These are phyloP conservation scores for Caenorhabditis virilis DNA, from an alignment of 2,888 invertebrate genomes.

Conservation along the genomic window DNA sequence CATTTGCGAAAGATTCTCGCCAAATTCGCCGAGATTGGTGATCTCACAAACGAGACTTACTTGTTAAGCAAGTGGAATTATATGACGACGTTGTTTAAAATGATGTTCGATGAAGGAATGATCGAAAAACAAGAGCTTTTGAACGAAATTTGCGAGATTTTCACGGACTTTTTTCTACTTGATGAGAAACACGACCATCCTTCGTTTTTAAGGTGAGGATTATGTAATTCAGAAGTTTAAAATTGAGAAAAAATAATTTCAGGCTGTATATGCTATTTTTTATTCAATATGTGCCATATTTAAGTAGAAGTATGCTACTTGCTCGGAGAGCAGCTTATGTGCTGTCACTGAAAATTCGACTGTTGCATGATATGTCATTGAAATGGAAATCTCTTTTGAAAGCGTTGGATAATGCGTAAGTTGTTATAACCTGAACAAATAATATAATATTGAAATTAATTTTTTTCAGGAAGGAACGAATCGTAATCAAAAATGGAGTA, in stretches of 20 bases:
- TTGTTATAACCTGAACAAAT: too few species aligned
- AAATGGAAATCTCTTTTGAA: conserved; percentile 3
- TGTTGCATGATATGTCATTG: conserved; percentile 2
- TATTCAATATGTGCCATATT: conserved; percentile 38
- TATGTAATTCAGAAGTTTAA: neutral
- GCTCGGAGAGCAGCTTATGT: conserved; percentile 46
- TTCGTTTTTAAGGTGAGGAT: conserved; percentile 6
- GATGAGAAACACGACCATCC: neutral
- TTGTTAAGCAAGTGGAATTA: conserved; percentile 43
- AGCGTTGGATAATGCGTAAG: too few species aligned
- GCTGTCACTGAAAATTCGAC: conserved; percentile 21
- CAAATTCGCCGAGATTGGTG: conserved; percentile 2
- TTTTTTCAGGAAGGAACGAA: too few species aligned
- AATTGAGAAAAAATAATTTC: conserved; percentile 1
- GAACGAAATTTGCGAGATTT: conserved; percentile 60
- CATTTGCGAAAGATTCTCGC: conserved; percentile 1
- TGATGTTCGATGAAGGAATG: conserved; percentile 52
- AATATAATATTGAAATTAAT: too few species aligned
- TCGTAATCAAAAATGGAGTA: too few species aligned
- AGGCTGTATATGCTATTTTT: conserved; percentile 19
- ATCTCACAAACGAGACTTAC: too few species aligned
- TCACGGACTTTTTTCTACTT: conserved; percentile 34
- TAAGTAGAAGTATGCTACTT: conserved; percentile 52
- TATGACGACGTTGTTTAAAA: conserved; percentile 13
- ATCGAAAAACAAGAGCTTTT: conserved; percentile 63